Base-by-base conservation (phyloP, 2,113 vertebrate species). In the Coregonus clupeaformis region DNA sequence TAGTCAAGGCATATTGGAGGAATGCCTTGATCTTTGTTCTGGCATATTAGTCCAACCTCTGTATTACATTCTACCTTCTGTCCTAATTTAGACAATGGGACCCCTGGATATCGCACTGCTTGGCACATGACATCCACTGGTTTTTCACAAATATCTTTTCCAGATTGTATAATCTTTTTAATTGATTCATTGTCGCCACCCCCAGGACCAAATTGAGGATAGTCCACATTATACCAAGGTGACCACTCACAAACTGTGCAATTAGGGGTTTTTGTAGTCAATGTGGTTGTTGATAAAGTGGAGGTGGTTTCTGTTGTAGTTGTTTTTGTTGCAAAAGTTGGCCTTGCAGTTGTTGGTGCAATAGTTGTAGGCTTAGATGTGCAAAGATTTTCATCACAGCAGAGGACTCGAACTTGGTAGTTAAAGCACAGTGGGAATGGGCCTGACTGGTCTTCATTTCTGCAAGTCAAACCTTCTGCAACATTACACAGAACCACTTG, bases 1-100 rank as follows among this genome's bases (percentile, higher is more conserved):
- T 89, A 91, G 76, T 91, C 45, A 11, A 78, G 75, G 73, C 93
- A 94, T 71, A 91, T 86, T 2, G 67, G 69, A 12, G 86, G 88
- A 3, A 18, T 5, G 0, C 74, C 81, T 1, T 94, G 92, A 49
- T 91, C 74, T 1, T 57, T 68, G 62, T 94, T 94, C 24, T 75
- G 24, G 76, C 93, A 94, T 63, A 91, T 30, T 2, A 94, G 74
- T n/a, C 92, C 92, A 0, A 83, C 67, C 20, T 71, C 0, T 1
- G 69, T 70, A 1, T 89, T 82, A 27, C 92, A 94, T 13, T 64
- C 77, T 5, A 93, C 86, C 0, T 0, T 74, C 81, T 94, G 92
- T 0, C 57, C 71, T 29, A 94, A 65, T 11, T 85, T 1, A 1
- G 74, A 65, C 0, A 88, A 32, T 0, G 79, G 74, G 3, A n/a